Conservation (phyloP, 2,797 vertebrate species). For the Periparus ater region DNA sequence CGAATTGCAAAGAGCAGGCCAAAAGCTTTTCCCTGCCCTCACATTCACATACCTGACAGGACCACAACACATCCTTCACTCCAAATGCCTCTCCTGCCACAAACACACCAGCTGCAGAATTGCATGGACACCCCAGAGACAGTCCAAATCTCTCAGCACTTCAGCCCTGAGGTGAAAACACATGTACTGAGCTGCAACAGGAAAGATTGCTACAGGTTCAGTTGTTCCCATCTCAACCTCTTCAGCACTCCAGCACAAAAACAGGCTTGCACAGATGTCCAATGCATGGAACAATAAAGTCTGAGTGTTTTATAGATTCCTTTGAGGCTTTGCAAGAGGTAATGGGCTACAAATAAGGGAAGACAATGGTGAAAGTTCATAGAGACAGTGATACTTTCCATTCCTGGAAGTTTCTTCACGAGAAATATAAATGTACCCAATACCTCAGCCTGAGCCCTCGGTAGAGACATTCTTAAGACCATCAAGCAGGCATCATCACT, state of each 20-base stretch:
- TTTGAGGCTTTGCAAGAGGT: not conserved
- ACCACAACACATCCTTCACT: slow-evolving; percentile 6
- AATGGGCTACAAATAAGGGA: not conserved
- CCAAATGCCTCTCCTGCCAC: not conserved
- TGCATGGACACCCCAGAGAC: not conserved
- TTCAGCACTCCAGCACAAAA: not conserved
- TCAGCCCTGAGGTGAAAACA: not conserved
- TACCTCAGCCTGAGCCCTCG: not conserved
- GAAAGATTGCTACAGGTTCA: not conserved
- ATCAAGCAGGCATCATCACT: not conserved
- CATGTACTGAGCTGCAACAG: not conserved
- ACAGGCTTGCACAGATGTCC: not conserved
- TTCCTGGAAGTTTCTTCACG: not conserved
- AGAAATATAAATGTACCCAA: not conserved
- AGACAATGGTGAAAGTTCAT: not conserved
- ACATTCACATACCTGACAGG: not conserved
- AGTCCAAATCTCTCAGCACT: not conserved
- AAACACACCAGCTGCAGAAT: not conserved
- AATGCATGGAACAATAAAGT: not conserved
- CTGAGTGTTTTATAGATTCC: not conserved
- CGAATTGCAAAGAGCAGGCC: not conserved
- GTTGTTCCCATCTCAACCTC: not conserved
- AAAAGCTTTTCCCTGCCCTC: not conserved
- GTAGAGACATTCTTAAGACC: not conserved
- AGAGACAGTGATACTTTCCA: not conserved